A percentile compares a stretch with the other conserved stretches of the same genome.
Conservation (phyloP, 2,888 invertebrate species). For the Selenia dentaria region DNA sequence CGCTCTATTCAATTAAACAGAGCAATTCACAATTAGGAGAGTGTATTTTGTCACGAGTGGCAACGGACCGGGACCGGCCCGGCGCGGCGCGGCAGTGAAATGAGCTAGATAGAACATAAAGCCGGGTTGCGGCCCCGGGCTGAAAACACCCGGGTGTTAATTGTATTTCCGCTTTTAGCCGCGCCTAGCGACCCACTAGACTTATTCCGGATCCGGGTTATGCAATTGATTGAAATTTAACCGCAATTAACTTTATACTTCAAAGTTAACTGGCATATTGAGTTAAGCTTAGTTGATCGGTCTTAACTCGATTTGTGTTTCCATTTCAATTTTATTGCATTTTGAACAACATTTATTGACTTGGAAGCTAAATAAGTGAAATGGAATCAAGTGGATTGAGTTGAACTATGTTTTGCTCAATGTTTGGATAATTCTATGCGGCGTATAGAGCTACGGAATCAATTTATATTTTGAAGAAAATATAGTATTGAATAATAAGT, state of each 20-base stretch:
- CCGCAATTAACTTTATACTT: constrained; percentile 21
- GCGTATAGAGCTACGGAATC: too few relatives aligned
- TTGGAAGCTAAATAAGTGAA: neutral
- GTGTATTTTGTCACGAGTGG: constrained; percentile 40
- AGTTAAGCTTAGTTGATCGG: constrained; percentile 18
- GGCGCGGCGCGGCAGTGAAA: constrained; percentile 38
- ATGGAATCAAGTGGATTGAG: neutral
- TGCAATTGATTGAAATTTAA: constrained; percentile 36
- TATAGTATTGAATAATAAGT: neutral
- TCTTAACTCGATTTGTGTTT: constrained; percentile 17
- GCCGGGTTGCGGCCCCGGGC: constrained; percentile 34
- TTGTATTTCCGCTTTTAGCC: constrained; percentile 40
- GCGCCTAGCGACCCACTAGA: constrained; percentile 31
- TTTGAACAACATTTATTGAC: constrained; percentile 14
- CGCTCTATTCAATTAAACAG: constrained; percentile 29
- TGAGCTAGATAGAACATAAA: constrained; percentile 49
- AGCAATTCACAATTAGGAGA: constrained; percentile 33
- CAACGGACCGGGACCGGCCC: constrained; percentile 27
- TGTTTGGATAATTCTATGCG: too few relatives aligned
- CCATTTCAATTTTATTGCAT: constrained; percentile 23
- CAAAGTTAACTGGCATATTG: constrained; percentile 17
- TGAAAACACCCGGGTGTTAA: constrained; percentile 41
- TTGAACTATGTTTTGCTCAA: too few relatives aligned
- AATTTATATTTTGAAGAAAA: too few relatives aligned
- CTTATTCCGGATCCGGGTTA: constrained; percentile 36